Evolutionary conservation across 2,888 invertebrate genomes (phyloP), one percentile per base, ranked within the genome.

Genomic region (Thelaira solivaga): DNA sequence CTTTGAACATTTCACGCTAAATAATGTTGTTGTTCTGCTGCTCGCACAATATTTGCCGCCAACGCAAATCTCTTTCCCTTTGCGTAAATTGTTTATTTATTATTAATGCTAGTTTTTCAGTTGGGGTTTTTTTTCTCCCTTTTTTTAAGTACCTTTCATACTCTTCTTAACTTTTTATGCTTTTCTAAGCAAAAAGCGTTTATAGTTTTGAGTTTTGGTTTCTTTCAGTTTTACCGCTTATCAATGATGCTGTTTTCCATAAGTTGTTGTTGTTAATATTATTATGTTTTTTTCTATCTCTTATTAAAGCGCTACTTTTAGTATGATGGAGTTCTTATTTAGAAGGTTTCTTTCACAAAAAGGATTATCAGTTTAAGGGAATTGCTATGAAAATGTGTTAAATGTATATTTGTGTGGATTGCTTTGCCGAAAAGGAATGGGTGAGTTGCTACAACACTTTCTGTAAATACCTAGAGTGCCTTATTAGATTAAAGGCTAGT

Each of bases 11-110:
- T 73, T 43, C 26, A 39, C 55, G 75, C 68, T 74, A 53, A n/a
- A n/a, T n/a, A n/a, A 53, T 57, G 55, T 43, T 59, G 31, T 53
- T 72, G 53, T 51, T 49, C 36, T 24, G 16, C 16, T 57, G 10
- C 10, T 51, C n/a, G n/a, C n/a, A n/a, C n/a, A n/a, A 13, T 61
- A 22, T 22, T 49, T 22, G 5, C 10, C n/a, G 1, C 24, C 45
- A n/a, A n/a, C n/a, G n/a, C n/a, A n/a, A n/a, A n/a, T 51, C n/a
- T 2, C 22, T 36, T 45, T 34, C n/a, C 11, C 39, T 51, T 57
- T 53, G 43, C 74, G 64, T 65, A 78, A 69, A 74, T 69, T 78
- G 69, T 69, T 74, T 64, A 75, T 75, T 29, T 51, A 51, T 73
- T 59, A 68, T 69, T 55, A 49, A 22, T 53, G n/a, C 41, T 53